Conservation (phyloP, 2,888 invertebrate species). For the Salpingus planirostris region DNA sequence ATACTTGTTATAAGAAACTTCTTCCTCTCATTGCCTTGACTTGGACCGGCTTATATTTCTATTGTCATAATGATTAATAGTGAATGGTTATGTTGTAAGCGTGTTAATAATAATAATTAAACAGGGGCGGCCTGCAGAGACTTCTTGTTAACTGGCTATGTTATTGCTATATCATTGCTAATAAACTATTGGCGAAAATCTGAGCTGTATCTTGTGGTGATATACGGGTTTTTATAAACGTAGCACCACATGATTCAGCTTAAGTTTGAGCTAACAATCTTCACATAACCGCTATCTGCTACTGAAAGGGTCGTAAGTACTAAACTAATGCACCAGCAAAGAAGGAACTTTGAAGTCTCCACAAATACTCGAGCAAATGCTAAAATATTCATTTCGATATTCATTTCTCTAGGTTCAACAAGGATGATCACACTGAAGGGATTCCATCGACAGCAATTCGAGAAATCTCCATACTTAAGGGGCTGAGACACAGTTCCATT, state of each 20-base stretch:
- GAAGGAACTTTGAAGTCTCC: too few species aligned
- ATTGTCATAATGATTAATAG: too few species aligned
- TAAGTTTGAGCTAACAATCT: constrained; percentile 38
- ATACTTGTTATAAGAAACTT: constrained; percentile 6
- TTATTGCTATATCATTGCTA: too few species aligned
- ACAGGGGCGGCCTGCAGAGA: too few species aligned
- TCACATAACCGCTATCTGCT: constrained; percentile 18
- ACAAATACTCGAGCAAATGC: too few species aligned
- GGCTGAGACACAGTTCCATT: constrained; percentile 81
- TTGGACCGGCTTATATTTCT: too few species aligned
- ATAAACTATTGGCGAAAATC: constrained; percentile 16
- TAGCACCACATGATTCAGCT: constrained; percentile 71
- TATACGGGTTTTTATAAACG: constrained; percentile 45
- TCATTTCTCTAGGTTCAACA: constrained; percentile 28
- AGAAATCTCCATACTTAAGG: constrained; percentile 89
- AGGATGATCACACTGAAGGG: constrained; percentile 82
- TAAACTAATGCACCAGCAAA: too few species aligned
- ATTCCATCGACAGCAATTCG: constrained; percentile 95
- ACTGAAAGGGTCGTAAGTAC: constrained; percentile 5
- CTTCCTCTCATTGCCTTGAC: constrained; percentile 4
- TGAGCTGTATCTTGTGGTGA: constrained; percentile 51
- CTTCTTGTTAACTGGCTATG: too few species aligned
- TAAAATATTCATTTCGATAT: too few species aligned
- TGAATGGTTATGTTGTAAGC: too few species aligned
- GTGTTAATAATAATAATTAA: too few species aligned